These are phyloP conservation scores for Ochropleura plecta DNA, from an alignment of 2,888 invertebrate genomes.

Conservation along the genomic window DNA sequence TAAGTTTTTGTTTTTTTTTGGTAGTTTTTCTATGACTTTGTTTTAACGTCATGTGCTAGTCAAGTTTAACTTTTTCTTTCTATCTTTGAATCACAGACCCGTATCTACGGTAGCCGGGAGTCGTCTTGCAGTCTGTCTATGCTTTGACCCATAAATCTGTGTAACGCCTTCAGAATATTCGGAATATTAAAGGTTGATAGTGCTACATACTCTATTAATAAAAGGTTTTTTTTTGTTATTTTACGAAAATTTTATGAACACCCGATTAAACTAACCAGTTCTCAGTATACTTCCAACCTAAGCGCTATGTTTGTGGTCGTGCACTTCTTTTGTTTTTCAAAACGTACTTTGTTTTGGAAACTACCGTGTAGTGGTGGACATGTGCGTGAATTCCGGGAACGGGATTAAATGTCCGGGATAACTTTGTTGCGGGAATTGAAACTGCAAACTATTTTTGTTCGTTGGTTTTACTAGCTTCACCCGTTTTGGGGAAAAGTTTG, in stretches of 20 bases:
- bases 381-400: conserved; percentile 53
- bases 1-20: no score
- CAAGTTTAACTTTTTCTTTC: no score
- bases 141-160: no score
- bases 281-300: conserved; percentile 50
- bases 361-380: conserved; percentile 57
- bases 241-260: background rate
- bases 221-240: no score
- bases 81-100: no score
- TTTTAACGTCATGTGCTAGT: no score
- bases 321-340: conserved; percentile 70
- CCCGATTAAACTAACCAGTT: background rate
- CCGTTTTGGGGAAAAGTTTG: conserved; percentile 12
- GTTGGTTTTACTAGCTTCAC: conserved; percentile 20
- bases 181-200: no score
- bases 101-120: no score
- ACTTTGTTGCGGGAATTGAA: conserved; percentile 48
- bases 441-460: conserved; percentile 43
- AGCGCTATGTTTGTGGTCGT: conserved; percentile 64
- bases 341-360: conserved; percentile 71
- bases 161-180: no score
- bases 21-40: no score
- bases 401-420: conserved; percentile 55
- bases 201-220: no score
- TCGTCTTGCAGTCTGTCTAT: no score